phyloP scores from a whole-genome alignment of 2,113 vertebrate species.

The Callorhinus ursinus region DNA sequence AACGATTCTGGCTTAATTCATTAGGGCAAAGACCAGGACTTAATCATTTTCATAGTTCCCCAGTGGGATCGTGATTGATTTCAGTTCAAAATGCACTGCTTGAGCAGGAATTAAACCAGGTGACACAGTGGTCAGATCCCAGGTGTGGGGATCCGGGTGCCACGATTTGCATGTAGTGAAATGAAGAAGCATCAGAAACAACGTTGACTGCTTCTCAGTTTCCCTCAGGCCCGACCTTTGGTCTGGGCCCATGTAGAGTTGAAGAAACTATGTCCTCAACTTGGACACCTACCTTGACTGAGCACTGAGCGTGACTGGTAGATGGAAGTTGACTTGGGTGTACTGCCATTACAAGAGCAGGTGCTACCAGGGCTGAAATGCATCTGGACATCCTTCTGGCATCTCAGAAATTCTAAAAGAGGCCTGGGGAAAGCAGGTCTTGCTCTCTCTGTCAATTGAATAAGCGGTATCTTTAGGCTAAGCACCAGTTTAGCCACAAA shows the following conservation, averaged over 20 bases:
- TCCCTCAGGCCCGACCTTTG: conserved; percentile 11
- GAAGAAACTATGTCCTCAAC: neutral
- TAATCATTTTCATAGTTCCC: neutral
- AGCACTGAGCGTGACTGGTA: neutral
- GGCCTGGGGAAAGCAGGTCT: neutral
- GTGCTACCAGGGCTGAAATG: neutral
- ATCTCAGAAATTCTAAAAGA: conserved; percentile 27
- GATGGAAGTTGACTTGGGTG: neutral
- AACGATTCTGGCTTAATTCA: neutral
- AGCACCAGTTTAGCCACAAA: neutral
- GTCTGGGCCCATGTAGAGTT: neutral
- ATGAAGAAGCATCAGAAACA: neutral
- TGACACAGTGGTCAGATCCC: neutral
- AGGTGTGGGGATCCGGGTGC: neutral
- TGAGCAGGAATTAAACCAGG: conserved; percentile 15
- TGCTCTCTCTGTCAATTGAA: neutral
- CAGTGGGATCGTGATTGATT: neutral
- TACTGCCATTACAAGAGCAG: neutral
- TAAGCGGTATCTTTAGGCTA: neutral
- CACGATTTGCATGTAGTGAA: neutral
- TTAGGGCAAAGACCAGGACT: neutral
- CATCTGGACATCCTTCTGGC: neutral
- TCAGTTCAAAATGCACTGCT: neutral
- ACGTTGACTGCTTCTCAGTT: neutral
- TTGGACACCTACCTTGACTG: neutral